Evolutionary conservation across 2,797 vertebrate genomes (phyloP).

Genomic region (Pantherophis vulpinus): DNA sequence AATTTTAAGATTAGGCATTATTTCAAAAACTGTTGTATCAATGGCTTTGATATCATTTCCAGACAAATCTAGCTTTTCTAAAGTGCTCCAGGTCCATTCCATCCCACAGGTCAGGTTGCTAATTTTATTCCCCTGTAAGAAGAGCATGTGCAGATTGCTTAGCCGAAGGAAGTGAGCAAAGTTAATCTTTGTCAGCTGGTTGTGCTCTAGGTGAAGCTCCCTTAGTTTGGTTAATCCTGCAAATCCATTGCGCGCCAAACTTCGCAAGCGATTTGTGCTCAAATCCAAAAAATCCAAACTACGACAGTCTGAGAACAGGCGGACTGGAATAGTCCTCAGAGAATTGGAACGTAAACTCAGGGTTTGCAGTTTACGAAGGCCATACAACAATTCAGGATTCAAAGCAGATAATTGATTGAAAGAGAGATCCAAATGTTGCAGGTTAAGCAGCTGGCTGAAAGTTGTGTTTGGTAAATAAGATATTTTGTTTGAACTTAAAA

Average conservation of each 20-base stretch:
- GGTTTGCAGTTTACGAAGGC: constrained; percentile 96
- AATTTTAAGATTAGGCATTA: constrained; percentile 94
- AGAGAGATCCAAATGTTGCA: constrained; percentile 98
- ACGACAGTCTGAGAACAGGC: constrained; percentile 98
- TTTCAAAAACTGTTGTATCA: constrained; percentile 91
- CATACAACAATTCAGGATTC: constrained; percentile 96
- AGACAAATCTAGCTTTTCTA: constrained; percentile 95
- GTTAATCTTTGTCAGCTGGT: constrained; percentile 99
- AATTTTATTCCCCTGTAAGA: constrained; percentile 99
- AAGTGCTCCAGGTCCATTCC: constrained; percentile 97
- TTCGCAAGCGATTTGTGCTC: constrained; percentile 95
- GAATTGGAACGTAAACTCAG: constrained; percentile 96
- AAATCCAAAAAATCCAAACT: constrained; percentile 97
- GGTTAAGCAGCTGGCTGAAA: constrained; percentile 99
- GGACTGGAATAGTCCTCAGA: constrained; percentile 94
- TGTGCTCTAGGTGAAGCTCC: constrained; percentile 98
- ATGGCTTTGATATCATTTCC: constrained; percentile 93
- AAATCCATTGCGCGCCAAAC: constrained; percentile 97
- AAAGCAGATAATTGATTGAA: constrained; percentile 97
- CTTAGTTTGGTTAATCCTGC: constrained; percentile 97
- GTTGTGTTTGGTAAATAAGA: constrained; percentile 99
- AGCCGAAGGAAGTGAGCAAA: constrained; percentile 98
- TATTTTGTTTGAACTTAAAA: constrained; percentile 98
- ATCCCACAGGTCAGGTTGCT: constrained; percentile 94
- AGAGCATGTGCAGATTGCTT: constrained; percentile 92